Evolutionary conservation across 1,140 invertebrate species (phyloP).

Genomic region (Lucilia cuprina): DNA sequence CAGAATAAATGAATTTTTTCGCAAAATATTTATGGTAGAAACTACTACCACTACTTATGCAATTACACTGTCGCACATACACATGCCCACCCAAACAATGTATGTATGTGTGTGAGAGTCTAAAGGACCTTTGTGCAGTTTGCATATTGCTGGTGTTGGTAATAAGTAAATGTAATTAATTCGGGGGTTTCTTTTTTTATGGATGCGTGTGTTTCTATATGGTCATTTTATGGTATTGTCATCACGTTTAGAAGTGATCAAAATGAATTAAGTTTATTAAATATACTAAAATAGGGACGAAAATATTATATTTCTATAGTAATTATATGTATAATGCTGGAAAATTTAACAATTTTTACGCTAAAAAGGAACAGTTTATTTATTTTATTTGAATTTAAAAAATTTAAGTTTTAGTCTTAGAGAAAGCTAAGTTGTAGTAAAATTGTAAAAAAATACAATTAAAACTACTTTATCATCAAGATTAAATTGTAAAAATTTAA

Average conservation of each 20-base stretch:
- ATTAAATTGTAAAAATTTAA: too few relatives aligned
- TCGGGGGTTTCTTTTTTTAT: not conserved
- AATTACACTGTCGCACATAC: not conserved
- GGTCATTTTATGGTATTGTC: slow-evolving; percentile 29
- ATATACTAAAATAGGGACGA: not conserved
- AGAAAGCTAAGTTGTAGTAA: too few relatives aligned
- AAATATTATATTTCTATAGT: too few relatives aligned
- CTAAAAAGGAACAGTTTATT: too few relatives aligned
- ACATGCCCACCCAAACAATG: not conserved
- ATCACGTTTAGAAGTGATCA: slow-evolving; percentile 26
- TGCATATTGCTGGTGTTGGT: not conserved
- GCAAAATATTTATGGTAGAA: not conserved
- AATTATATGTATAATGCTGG: too few relatives aligned
- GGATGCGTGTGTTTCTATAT: slow-evolving; percentile 15
- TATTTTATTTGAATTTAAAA: too few relatives aligned
- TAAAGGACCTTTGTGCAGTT: not conserved
- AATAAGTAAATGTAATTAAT: slow-evolving; percentile 27
- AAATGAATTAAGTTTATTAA: slow-evolving; percentile 25
- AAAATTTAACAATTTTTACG: too few relatives aligned
- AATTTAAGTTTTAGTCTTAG: too few relatives aligned
- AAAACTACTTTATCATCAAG: too few relatives aligned
- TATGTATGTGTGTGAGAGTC: not conserved
- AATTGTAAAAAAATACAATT: too few relatives aligned
- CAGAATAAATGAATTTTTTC: too few relatives aligned
- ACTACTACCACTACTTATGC: not conserved